Base-by-base conservation (phyloP, 2,888 invertebrate genomes). In the Panorpa germanica region DNA sequence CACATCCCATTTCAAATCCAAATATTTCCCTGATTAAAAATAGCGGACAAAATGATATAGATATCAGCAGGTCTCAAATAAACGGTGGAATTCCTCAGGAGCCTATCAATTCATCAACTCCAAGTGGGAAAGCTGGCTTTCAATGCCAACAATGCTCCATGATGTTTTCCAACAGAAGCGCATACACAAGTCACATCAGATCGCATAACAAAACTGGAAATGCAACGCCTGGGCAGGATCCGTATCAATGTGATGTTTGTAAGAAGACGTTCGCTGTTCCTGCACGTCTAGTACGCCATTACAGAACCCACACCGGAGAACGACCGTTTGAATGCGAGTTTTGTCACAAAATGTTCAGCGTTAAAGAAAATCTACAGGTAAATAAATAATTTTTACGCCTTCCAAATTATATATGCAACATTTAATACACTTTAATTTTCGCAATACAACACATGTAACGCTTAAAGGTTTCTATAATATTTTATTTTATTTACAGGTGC, bases 301-400 rank as follows among this genome's bases (percentile, higher is more conserved):
- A 83, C 50, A 65, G 86, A 35, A 86, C 85, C 7, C 86, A 86
- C 49, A 86, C 86, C 14, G 86, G 86, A 20, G 86, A 86, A 49
- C 72, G 86, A 42, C 86, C 88, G 2, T 88, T 83, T 51, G 72
- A 80, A 51, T 88, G 86, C 54, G 86, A 88, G 51, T 85, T 80
- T 52, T 88, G 86, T 57, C 78, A 76, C 53, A 88, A 88, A 53
- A 77, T 81, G 46, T 88, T 88, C 56, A 85, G 85, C 47, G 86
- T 86, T 6, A 86, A 86, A 53, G 86, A 86, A 53, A 88, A 88
- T 51, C 60, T 88, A 34, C 83, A 83, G 55, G 86, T 86, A 9
- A n/a, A n/a, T n/a, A n/a, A n/a, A n/a, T n/a, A n/a, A n/a, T n/a
- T n/a, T n/a, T n/a, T n/a, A n/a, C n/a, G n/a, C n/a, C 88, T 88